A percentile compares a stretch with the other conserved stretches of the same genome.
These are phyloP conservation scores for Ricordea florida DNA, from an alignment of 92 coral and sea anemone species.

Conservation along the genomic window DNA sequence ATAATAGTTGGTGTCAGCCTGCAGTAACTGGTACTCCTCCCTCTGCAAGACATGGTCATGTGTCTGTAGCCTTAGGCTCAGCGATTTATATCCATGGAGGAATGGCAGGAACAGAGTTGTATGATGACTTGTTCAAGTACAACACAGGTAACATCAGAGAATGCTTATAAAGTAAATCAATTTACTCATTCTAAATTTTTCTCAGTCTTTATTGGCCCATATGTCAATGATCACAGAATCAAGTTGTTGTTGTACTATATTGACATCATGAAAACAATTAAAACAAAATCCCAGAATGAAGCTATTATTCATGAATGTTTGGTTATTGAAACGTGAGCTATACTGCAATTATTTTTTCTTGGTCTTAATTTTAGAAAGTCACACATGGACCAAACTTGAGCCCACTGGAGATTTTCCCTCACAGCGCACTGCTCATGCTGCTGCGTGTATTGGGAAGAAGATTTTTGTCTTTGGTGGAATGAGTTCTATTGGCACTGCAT, in stretches of 20 bases:
- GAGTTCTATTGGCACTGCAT: conserved; percentile 79
- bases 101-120: conserved; percentile 90
- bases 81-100: conserved; percentile 92
- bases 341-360: neutral
- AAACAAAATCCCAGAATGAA: too few species aligned
- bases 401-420: conserved; percentile 72
- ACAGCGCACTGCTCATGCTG: conserved; percentile 94
- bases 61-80: conserved; percentile 86
- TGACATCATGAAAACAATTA: too few species aligned
- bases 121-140: conserved; percentile 79
- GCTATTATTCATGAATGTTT: too few species aligned
- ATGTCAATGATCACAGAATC: too few species aligned
- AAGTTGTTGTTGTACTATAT: too few species aligned
- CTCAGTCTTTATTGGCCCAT: too few species aligned
- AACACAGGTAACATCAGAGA: conserved; percentile 57
- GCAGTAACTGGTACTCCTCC: conserved; percentile 73
- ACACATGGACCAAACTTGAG: conserved; percentile 70
- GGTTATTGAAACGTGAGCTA: too few species aligned
- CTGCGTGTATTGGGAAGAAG: conserved; percentile 55
- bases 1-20: conserved; percentile 72
- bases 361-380: conserved; percentile 27
- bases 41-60: conserved; percentile 87
- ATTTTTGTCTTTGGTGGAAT: conserved; percentile 93
- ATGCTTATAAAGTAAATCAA: neutral
- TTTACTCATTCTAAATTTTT: neutral